A percentile compares a stretch with the other conserved stretches of the same genome.
These are phyloP conservation scores for Megalopta genalis DNA, from an alignment of 1,140 invertebrate genomes.

Conservation along the genomic window DNA sequence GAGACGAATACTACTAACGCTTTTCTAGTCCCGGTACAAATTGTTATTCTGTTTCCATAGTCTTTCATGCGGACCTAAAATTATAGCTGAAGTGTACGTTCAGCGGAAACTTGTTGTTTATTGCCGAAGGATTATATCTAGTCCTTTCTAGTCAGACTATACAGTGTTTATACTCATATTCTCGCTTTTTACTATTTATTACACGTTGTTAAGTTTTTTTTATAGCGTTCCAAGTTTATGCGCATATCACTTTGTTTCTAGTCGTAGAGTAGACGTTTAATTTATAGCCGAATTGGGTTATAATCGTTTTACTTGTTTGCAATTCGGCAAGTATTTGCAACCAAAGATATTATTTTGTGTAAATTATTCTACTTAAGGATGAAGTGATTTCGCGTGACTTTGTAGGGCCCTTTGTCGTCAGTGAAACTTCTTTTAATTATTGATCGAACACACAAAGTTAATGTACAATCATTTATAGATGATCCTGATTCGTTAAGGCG, in stretches of 20 bases:
- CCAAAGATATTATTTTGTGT: background rate
- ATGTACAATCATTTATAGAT: slow-evolving; percentile 64
- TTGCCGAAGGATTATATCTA: slow-evolving; percentile 28
- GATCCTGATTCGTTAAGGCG: slow-evolving; percentile 66
- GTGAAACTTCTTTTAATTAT: slow-evolving; percentile 30
- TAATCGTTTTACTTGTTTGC: slow-evolving; percentile 26
- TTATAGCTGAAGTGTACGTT: slow-evolving; percentile 11
- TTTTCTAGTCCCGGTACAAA: slow-evolving; percentile 53
- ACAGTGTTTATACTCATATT: slow-evolving; percentile 42
- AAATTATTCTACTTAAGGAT: background rate
- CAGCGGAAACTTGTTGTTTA: slow-evolving; percentile 43
- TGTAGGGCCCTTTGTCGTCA: slow-evolving; percentile 29
- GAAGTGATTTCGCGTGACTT: background rate
- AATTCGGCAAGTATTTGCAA: slow-evolving; percentile 8
- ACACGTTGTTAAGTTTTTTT: slow-evolving; percentile 56
- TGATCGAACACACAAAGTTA: slow-evolving; percentile 40
- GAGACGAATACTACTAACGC: slow-evolving; percentile 42
- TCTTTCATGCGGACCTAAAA: slow-evolving; percentile 36
- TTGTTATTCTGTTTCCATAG: slow-evolving; percentile 43
- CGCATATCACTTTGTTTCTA: slow-evolving; percentile 27
- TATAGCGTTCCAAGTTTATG: slow-evolving; percentile 45
- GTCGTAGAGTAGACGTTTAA: slow-evolving; percentile 30
- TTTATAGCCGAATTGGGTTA: background rate
- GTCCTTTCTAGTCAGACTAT: slow-evolving; percentile 56
- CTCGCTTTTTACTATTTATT: slow-evolving; percentile 54